Base-by-base conservation (phyloP, 2,113 vertebrate genomes). In the Tenrec ecaudatus region DNA sequence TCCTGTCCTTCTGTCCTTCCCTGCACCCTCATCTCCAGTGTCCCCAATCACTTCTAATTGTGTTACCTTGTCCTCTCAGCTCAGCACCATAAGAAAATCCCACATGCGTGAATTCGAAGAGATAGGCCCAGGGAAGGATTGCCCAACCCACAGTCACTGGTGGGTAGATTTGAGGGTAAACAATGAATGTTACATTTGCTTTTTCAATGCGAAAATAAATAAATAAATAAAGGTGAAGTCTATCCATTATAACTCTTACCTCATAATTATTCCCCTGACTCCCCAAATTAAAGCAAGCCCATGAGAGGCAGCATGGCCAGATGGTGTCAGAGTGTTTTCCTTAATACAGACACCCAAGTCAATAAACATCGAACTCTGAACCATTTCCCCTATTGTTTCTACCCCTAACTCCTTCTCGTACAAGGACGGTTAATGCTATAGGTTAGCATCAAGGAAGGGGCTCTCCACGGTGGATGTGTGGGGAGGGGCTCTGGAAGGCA, bases 391-490 rank as follows among this genome's bases (percentile, higher is more conserved):
- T 31, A 0, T 7, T 0, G 3, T 43, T 19, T 62, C 40, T 71
- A 38, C 1, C 8, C 53, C 66, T 16, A 12, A 43, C 38, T 75
- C 33, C 36, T 93, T 84, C 75, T 53, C 3, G 22, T 77, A 16
- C 27, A 31, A 78, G 40, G 16, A 3, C 57, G 6, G 3, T 23
- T 33, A 27, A 76, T 43, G 10, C 33, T 10, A 78, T 27, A 15
- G 19, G 29, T 33, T n/a, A 17, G 9, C 57, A 1, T 38, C 19
- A 17, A 38, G 76, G 22, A 19, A 9, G 2, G 22, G 38, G 47
- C 31, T 15, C 1, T 25, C 40, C 16, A 16, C 20, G 10, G 10
- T 1, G 2, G 4, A 5, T 1, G 2, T 7, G 7, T 6, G 12
- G 31, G 6, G 62, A 47, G 19, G 4, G 16, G 9, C 60, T 3